Base-by-base conservation (phyloP, 2,113 vertebrate genomes). In the Choloepus hoffmanni region DNA sequence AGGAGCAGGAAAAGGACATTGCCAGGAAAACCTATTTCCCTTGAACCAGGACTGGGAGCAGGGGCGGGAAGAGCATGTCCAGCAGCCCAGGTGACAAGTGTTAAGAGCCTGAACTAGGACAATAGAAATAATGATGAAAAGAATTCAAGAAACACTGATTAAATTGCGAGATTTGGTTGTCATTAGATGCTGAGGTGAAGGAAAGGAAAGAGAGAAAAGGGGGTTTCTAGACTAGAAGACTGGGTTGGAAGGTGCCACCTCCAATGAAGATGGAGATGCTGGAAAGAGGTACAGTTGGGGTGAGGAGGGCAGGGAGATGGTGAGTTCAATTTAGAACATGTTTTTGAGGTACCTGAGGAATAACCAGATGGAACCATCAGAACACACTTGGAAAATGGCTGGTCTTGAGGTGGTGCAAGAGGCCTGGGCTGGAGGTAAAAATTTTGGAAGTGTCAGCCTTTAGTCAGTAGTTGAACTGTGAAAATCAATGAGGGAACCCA, bases 91-190 rank as follows among this genome's bases (percentile, higher is more conserved):
- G 21, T 53, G 50, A 95, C 50, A 62, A 83, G n/a, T 58, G 36
- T 73, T 36, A 84, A 84, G 53, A 84, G 23, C 30, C 28, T 89
- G 16, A 77, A 84, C 53, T 33, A 77, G 53, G 62, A 62, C 28
- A 36, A 19, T 70, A 77, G n/a, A 92, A 92, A 89, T 55, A 73
- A 79, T 63, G 36, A 95, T 65, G 63, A 93, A 85, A 89, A 84
- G 4, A 92, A 95, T 85, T 90, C 55, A 93, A 73, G 45, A 82
- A 78, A 70, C 45, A 55, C 18, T 89, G 33, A 58, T 33, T 28
- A 63, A 93, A 72, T 5, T 15, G 50, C 33, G 68, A 70, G 62
- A 28, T 77, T n/a, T 48, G 36, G 30, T 33, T 43, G 11, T 53
- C 65, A 89, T 88, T 72, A 73, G 53, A 89, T 85, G 81, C 88